Evolutionary conservation across 2,888 invertebrate genomes (phyloP).

Genomic region (Molanna angustata): DNA sequence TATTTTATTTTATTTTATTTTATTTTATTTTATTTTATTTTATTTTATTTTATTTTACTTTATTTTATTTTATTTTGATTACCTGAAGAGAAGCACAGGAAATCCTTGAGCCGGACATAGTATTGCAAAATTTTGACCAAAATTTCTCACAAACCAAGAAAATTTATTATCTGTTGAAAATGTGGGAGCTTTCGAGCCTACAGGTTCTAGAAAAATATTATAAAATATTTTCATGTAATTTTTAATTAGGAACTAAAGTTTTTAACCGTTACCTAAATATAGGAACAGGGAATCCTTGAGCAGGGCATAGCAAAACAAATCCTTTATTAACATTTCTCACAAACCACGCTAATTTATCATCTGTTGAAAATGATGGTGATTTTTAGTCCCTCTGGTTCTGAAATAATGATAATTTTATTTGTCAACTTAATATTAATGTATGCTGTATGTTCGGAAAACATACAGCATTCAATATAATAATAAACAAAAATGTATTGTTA

Average conservation of each 20-base stretch:
- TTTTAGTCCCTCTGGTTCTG: conserved; percentile 52
- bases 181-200: conserved; percentile 44
- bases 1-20: no score
- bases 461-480: no score
- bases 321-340: conserved; percentile 50
- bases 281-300: conserved; percentile 73
- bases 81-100: conserved; percentile 64
- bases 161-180: conserved; percentile 42
- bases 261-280: conserved; percentile 70
- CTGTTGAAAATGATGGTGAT: conserved; percentile 60
- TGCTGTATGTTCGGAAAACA: no score
- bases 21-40: no score
- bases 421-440: no score
- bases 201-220: conserved; percentile 40
- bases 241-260: no score
- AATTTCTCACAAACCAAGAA: conserved; percentile 37
- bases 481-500: no score
- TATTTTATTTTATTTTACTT: no score
- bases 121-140: conserved; percentile 38
- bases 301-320: conserved; percentile 63
- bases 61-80: conserved; percentile 39
- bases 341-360: conserved; percentile 58
- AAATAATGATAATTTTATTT: no score
- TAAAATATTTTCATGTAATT: no score
- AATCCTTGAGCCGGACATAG: conserved; percentile 61